These are phyloP conservation scores for Andricus quercusramuli DNA, from an alignment of 2,888 invertebrate species.

Conservation along the genomic window DNA sequence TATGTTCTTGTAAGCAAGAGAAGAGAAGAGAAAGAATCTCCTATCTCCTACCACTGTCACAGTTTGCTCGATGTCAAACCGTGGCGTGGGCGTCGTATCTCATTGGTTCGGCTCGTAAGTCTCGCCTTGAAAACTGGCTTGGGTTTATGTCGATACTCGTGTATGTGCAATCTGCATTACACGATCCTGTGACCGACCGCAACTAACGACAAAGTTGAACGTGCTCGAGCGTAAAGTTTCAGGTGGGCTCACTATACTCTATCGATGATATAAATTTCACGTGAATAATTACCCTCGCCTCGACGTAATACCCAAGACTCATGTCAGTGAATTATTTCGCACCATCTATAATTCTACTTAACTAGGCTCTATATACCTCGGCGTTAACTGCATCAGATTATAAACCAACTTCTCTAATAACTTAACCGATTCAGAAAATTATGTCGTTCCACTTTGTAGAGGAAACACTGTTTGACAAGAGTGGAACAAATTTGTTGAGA, in stretches of 20 bases:
- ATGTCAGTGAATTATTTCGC: conserved; percentile 24
- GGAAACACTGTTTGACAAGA: no score
- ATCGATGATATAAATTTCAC: conserved; percentile 39
- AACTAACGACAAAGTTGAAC: conserved; percentile 42
- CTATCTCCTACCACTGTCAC: conserved; percentile 52
- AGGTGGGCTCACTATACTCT: conserved; percentile 38
- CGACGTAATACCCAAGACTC: neutral
- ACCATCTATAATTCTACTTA: neutral
- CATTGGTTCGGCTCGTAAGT: conserved; percentile 47
- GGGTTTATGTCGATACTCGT: conserved; percentile 38
- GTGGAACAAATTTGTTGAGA: no score
- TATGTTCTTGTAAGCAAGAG: conserved; percentile 20
- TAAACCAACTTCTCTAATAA: neutral
- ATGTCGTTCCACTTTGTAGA: neutral
- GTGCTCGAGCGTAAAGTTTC: conserved; percentile 38
- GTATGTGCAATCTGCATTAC: conserved; percentile 42
- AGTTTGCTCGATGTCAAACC: conserved; percentile 54
- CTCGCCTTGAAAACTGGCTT: conserved; percentile 39
- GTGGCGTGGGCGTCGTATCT: conserved; percentile 52
- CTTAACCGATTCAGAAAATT: neutral
- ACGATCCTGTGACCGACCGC: conserved; percentile 38
- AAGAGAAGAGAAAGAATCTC: conserved; percentile 14
- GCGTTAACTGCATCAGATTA: neutral
- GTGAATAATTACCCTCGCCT: conserved; percentile 22
- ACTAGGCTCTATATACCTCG: neutral